Evolutionary conservation across 92 coral and sea anemone species (phyloP).

Genomic region (Epizoanthus rinbou): DNA sequence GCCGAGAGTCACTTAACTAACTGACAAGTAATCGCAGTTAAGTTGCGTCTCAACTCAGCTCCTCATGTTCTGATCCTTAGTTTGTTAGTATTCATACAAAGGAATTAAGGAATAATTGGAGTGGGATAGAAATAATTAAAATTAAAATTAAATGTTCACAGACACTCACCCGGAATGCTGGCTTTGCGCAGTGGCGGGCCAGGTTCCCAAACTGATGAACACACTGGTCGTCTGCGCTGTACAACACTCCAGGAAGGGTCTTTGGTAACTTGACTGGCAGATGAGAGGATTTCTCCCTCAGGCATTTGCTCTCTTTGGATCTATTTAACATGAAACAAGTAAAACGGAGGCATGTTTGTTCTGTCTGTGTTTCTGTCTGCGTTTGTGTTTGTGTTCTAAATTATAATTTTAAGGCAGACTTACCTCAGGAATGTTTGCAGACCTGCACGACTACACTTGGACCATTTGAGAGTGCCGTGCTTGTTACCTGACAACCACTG

Average conservation of each 20-base stretch:
- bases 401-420: not conserved
- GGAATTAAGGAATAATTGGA: too few relatives aligned
- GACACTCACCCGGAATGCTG: constrained; percentile 49
- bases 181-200: constrained; percentile 85
- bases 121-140: too few relatives aligned
- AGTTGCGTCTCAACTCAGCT: too few relatives aligned
- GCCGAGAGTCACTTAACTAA: too few relatives aligned
- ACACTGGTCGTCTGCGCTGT: constrained; percentile 93
- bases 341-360: not conserved
- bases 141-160: not conserved
- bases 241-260: constrained; percentile 78
- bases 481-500: constrained; percentile 76
- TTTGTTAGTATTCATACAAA: too few relatives aligned
- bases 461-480: constrained; percentile 88
- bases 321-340: constrained; percentile 39
- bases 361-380: too few relatives aligned
- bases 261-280: constrained; percentile 61
- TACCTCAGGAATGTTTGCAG: constrained; percentile 72
- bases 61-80: too few relatives aligned
- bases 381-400: too few relatives aligned
- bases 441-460: constrained; percentile 79
- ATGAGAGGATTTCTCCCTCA: constrained; percentile 50
- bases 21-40: too few relatives aligned
- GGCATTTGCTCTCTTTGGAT: constrained; percentile 75
- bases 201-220: constrained; percentile 91